Evolutionary conservation across 23 tunicate genomes (phyloP), one percentile per base, ranked within the genome.

Genomic region (Aplidium turbinatum): DNA sequence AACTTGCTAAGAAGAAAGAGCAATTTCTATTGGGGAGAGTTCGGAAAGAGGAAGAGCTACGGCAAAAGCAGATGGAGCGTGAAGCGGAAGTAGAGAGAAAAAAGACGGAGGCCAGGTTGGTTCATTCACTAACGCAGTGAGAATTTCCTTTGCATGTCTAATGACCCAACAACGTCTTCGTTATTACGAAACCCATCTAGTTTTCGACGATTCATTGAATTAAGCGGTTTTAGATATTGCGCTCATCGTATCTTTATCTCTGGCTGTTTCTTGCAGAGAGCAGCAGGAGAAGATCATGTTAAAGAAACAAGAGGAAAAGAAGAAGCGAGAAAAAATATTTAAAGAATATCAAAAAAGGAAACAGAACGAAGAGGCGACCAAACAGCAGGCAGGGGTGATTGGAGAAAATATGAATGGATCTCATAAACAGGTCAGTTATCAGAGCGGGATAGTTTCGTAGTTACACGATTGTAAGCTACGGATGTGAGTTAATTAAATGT

Each of bases 1-100:
- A 46, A 25, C 57, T 87, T 26, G 94, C 94, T n/a, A 79, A 80
- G 56, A 87, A 87, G 67, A 87, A 87, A 32, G 94, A 87, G 48
- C 78, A 78, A 65, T 87, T 83, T 38, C 82, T 83, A 3, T 73
- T 69, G 1, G 61, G 79, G 31, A 68, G 85, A 58, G 32, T 88
- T 31, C 82, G 82, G 68, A 88, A 88, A 50, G 96, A 88, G 61
- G 87, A 81, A 38, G 84, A 81, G 35, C 70, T 48, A 53, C 68
- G 85, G 61, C 68, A 55, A 39, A 82, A 82, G 57, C 86, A 81
- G 61, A 78, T 75, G 63, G 96, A 81, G 35, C 57, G 96, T 31
- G 96, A 88, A 61, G 34, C 35, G 42, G 83, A 81, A 58, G 64
- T 68, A 1, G 87, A 76, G 34, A 63, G 48, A 34, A 82, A 62